A percentile compares a stretch with the other conserved stretches of the same genome.
phyloP scores from a whole-genome alignment of 1,140 invertebrate species.

The honey bee (Apis mellifera) region DNA sequence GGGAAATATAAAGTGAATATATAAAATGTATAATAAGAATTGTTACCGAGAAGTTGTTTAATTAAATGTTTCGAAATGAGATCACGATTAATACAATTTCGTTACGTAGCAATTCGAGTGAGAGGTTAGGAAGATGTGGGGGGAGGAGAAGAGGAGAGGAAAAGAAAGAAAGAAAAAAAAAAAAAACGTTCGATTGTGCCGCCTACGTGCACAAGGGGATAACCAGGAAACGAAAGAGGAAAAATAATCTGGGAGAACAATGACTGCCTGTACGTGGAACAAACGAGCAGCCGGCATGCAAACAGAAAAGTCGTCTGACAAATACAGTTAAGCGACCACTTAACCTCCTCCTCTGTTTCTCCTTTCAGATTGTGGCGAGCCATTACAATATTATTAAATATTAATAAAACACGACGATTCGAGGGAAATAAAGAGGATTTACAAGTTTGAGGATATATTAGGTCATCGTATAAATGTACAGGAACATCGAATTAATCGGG shows the following conservation, averaged over 20 bases:
- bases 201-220: conserved; percentile 49
- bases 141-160: background rate
- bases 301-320: conserved; percentile 51
- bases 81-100: conserved; percentile 26
- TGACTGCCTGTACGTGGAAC: conserved; percentile 42
- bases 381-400: conserved; percentile 69
- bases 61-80: conserved; percentile 37
- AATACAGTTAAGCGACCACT: conserved; percentile 45
- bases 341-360: conserved; percentile 27
- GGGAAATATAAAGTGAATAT: background rate
- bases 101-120: conserved; percentile 29
- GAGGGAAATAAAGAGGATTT: too few species aligned
- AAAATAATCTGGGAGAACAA: conserved; percentile 54
- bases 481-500: too few species aligned
- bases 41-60: conserved; percentile 5
- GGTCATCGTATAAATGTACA: too few species aligned
- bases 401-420: conserved; percentile 46
- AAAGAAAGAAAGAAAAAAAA: background rate
- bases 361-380: conserved; percentile 37
- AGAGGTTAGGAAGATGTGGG: conserved; percentile 31
- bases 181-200: conserved; percentile 47
- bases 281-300: conserved; percentile 50
- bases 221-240: conserved; percentile 48
- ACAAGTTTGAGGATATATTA: background rate
- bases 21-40: background rate